phyloP scores from a whole-genome alignment of 2,113 vertebrate genomes.

The Aegithalos caudatus region DNA sequence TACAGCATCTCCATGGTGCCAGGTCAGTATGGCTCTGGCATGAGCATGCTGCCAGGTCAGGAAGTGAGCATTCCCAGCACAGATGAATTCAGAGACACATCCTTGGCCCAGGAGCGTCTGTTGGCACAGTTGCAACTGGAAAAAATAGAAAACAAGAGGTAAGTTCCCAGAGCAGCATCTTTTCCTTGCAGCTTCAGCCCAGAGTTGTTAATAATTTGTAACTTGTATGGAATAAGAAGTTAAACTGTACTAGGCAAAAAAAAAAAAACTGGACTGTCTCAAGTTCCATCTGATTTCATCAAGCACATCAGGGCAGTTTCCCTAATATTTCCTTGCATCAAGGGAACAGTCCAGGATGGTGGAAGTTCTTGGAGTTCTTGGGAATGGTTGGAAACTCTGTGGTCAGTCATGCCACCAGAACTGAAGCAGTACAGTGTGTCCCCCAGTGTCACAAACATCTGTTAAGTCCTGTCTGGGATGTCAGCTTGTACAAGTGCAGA shows the following conservation, averaged over 20 bases:
- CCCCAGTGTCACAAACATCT: background rate
- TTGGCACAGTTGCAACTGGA: conserved; percentile 76
- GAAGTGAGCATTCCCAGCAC: background rate
- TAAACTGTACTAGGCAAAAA: background rate
- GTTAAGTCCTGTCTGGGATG: background rate
- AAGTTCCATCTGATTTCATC: background rate
- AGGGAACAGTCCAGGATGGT: background rate
- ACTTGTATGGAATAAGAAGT: background rate
- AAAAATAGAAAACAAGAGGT: conserved; percentile 77
- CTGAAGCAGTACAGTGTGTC: background rate
- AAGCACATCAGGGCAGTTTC: background rate
- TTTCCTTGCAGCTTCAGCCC: background rate
- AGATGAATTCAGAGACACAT: conserved; percentile 48
- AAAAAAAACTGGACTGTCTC: background rate
- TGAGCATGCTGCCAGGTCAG: background rate
- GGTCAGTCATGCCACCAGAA: background rate
- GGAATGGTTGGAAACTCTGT: background rate
- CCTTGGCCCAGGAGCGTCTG: conserved; percentile 73
- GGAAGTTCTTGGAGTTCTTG: background rate
- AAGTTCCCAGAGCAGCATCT: background rate
- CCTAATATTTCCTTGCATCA: background rate
- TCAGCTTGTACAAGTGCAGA: background rate
- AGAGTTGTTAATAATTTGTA: background rate
- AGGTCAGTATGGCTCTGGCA: background rate
- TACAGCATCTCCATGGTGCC: background rate